A percentile compares a stretch with the other conserved stretches of the same genome.
These are phyloP conservation scores for Eolophus roseicapilla DNA, from an alignment of 2,113 vertebrate species.

Conservation along the genomic window DNA sequence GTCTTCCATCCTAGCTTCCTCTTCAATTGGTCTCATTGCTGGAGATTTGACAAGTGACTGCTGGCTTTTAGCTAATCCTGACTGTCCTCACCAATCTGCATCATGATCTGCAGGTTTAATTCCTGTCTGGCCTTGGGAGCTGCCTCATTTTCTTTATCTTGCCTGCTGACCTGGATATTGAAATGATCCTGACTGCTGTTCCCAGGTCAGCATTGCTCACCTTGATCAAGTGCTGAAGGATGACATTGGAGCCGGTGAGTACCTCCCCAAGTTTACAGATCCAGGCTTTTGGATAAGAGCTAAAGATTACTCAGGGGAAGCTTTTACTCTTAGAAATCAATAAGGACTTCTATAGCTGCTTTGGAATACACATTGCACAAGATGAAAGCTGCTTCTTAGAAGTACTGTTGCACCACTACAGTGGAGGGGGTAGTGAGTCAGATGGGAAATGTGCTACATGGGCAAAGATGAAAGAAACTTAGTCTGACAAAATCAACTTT, in stretches of 20 bases:
- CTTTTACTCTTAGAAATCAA: neutral
- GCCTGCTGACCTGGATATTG: neutral
- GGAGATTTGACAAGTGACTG: accelerated
- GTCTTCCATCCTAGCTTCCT: accelerated
- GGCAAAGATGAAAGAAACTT: neutral
- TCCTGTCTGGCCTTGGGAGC: accelerated
- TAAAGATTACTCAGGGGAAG: accelerated
- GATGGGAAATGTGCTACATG: neutral
- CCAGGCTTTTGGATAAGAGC: neutral
- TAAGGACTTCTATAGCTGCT: neutral
- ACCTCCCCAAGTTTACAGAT: accelerated
- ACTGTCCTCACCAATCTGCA: accelerated
- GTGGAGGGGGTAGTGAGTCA: neutral
- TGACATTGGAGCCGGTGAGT: neutral
- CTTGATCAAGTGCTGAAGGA: neutral
- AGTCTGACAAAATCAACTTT: neutral
- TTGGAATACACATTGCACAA: accelerated
- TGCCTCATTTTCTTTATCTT: neutral
- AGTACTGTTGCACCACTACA: accelerated
- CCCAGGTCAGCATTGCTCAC: neutral
- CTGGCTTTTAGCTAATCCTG: accelerated
- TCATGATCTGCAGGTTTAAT: accelerated
- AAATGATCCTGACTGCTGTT: accelerated
- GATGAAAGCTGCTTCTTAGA: neutral
- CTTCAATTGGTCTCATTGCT: accelerated